Base-by-base conservation (phyloP, 2,113 vertebrate genomes). In the Etheostoma spectabile region DNA sequence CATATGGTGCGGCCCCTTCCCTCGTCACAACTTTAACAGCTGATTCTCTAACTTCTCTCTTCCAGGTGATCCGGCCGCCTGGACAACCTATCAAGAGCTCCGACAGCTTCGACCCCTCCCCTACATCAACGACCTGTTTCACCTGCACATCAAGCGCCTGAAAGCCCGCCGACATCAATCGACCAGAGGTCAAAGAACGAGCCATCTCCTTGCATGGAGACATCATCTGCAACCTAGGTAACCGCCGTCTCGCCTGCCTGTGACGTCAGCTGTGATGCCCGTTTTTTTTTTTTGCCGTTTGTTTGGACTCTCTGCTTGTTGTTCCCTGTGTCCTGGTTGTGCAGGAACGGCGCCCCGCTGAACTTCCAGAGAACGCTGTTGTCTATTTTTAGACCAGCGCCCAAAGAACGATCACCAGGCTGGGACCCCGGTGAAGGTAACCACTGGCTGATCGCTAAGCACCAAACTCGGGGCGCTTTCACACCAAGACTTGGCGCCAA, bases 131-230 rank as follows among this genome's bases (percentile, higher is more conserved):
- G 98, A 99, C 93, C 90, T 99, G 35, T n/a, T 99, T 99, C 93
- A 96, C 96, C 77, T 99, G 98, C 88, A 99, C 98, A 97, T 99
- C 90, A 97, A 95, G 87, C 96, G 98, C 55, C 95, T 99, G 68
- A 99, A 99, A 92, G 98, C n/a, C 98, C 46, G 98, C 98, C 13
- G 98, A 99, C 93, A n/a, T n/a, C n/a, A n/a, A 99, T 99, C 87
- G 98, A 99, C 93, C 98, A 99, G 98, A 99, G 86, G 98, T 99
- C 66, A 99, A 99, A 89, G 98, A 99, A 82, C 96, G 98, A 71
- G 98, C 98, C 77, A 99, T 99, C 91, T 99, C 98, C 83, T n/a
- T 99, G 98, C 82, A 99, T 99, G 97, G 98, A n/a, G 98, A 48
- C 98, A 99, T 99, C 22, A 99, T 99, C 92, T 99, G 98, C 91